Evolutionary conservation across 2,113 vertebrate species (phyloP).

Genomic region (Coreoperca whiteheadi): DNA sequence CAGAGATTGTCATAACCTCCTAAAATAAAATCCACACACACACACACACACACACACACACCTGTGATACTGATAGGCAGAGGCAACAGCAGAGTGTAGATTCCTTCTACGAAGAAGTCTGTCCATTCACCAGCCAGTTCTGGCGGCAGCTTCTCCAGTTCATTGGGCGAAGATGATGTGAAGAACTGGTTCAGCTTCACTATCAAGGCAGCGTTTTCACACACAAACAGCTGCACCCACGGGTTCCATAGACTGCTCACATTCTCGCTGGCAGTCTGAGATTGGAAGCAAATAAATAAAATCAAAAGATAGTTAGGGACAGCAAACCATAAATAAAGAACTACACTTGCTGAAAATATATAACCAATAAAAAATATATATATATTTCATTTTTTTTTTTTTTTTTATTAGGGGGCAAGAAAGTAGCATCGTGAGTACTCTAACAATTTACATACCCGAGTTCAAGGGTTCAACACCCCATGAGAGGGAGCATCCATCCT

Average conservation of each 20-base stretch:
- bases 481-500: not conserved
- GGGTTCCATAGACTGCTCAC: constrained; percentile 85
- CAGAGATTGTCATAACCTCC: not conserved
- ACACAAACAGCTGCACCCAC: constrained; percentile 92
- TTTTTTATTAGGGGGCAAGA: not conserved
- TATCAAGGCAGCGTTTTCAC: constrained; percentile 88
- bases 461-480: not conserved
- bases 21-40: constrained; percentile 13
- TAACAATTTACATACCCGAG: not conserved
- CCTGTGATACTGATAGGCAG: constrained; percentile 91
- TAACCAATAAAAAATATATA: not conserved
- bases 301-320: not conserved
- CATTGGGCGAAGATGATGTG: constrained; percentile 78
- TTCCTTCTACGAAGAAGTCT: constrained; percentile 94
- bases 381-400: too few species aligned
- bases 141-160: constrained; percentile 84
- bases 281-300: not conserved
- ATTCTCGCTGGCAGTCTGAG: constrained; percentile 89
- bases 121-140: constrained; percentile 91
- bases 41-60: constrained; percentile 77
- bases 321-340: not conserved
- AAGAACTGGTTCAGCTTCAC: constrained; percentile 89
- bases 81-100: constrained; percentile 91
- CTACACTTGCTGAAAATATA: not conserved
- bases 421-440: not conserved